phyloP scores from a whole-genome alignment of 2,113 vertebrate genomes.

The Brachypodius melanocephalos region DNA sequence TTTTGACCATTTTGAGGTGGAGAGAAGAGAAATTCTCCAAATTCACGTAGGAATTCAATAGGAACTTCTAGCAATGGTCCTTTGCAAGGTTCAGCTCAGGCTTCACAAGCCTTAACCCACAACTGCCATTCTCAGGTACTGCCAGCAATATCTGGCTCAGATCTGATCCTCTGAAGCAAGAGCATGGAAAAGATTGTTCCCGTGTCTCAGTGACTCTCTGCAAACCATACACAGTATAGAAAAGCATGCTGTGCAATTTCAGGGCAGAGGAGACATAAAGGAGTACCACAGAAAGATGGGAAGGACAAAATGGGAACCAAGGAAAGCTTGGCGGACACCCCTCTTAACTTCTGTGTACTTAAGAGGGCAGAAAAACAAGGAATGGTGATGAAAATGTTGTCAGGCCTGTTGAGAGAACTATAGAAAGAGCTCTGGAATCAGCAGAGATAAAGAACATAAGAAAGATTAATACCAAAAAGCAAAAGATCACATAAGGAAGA shows the following conservation, averaged over 20 bases:
- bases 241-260: background rate
- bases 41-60: fast-evolving
- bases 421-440: background rate
- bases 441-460: background rate
- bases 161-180: background rate
- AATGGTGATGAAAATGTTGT: background rate
- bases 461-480: background rate
- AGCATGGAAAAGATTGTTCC: background rate
- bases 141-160: background rate
- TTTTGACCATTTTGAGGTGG: background rate
- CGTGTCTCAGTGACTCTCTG: background rate
- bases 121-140: background rate
- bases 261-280: background rate
- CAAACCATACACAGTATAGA: background rate
- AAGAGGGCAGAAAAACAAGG: background rate
- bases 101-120: background rate
- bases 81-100: background rate
- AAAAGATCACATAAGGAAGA: background rate
- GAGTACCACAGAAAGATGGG: background rate
- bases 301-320: background rate
- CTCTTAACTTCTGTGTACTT: background rate
- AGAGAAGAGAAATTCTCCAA: background rate
- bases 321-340: background rate
- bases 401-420: background rate
- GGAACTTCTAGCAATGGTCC: background rate